Evolutionary conservation across 2,797 vertebrate species (phyloP).

Genomic region (Harpagifer antarcticus): DNA sequence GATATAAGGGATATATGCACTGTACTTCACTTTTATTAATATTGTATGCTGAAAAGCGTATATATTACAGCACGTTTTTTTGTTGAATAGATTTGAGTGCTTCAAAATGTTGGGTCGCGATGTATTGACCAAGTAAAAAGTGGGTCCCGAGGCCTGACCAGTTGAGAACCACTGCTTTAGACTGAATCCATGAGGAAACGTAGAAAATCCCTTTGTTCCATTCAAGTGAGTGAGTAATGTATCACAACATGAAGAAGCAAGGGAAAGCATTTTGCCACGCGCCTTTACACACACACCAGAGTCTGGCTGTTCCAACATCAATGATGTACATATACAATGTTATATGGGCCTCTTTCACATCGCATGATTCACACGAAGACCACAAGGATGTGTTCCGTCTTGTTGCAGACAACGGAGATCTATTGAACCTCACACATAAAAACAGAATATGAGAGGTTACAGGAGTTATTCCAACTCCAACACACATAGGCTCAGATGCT

Average conservation of each 20-base stretch:
- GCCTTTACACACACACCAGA: neutral
- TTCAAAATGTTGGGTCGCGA: no score
- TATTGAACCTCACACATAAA: neutral
- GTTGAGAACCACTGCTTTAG: conserved; percentile 1
- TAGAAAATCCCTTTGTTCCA: conserved; percentile 25
- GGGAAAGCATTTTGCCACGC: neutral
- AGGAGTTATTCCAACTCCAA: conserved; percentile 6
- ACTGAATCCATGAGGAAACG: conserved; percentile 1
- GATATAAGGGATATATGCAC: no score
- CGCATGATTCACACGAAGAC: neutral
- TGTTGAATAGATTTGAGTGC: no score
- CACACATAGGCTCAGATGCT: neutral
- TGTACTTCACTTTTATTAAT: no score
- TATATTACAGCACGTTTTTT: no score
- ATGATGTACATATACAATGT: conserved; percentile 6
- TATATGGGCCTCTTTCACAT: neutral
- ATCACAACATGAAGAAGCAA: neutral
- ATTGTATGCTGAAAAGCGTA: no score
- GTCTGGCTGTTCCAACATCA: conserved; percentile 10
- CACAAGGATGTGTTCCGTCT: conserved; percentile 1
- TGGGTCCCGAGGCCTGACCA: no score
- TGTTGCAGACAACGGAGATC: neutral
- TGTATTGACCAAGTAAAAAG: no score
- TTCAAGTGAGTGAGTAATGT: conserved; percentile 24
- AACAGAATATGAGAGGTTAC: conserved; percentile 3